These are phyloP conservation scores for Luperina nickerlii DNA, from an alignment of 2,888 invertebrate species.

Conservation along the genomic window DNA sequence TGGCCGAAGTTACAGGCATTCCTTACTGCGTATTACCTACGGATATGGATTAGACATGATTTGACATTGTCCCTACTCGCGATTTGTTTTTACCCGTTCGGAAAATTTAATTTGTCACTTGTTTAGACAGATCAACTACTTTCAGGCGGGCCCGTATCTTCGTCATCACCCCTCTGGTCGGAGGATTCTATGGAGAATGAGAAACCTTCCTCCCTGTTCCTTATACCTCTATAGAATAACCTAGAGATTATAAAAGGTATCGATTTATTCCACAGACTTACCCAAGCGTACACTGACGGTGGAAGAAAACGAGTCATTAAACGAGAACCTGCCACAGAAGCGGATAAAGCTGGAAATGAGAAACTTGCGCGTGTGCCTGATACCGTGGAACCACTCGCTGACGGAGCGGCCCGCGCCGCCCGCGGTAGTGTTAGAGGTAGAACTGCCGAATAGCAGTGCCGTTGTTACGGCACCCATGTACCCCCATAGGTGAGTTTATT, in stretches of 20 bases:
- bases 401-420: constrained; percentile 64
- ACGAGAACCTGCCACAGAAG: constrained; percentile 80
- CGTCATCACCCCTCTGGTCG: background rate
- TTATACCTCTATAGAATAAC: background rate
- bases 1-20: too few relatives aligned
- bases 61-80: too few relatives aligned
- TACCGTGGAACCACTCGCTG: constrained; percentile 78
- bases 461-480: constrained; percentile 78
- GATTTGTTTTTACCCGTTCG: too few relatives aligned
- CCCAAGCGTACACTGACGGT: constrained; percentile 79
- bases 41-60: too few relatives aligned
- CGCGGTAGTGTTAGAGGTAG: constrained; percentile 71
- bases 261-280: constrained; percentile 65
- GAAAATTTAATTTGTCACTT: too few relatives aligned
- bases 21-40: too few relatives aligned
- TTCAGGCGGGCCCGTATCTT: too few relatives aligned
- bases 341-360: constrained; percentile 69
- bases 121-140: too few relatives aligned
- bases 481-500: constrained; percentile 78
- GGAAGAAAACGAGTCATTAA: constrained; percentile 83
- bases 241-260: background rate
- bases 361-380: constrained; percentile 70
- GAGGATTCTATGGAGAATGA: background rate
- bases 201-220: background rate
- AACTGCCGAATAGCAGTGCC: constrained; percentile 69